A percentile compares a stretch with the other conserved stretches of the same genome.
These are phyloP conservation scores for Myioborus melanocephalus DNA, from an alignment of 2,797 vertebrate species.

Conservation along the genomic window DNA sequence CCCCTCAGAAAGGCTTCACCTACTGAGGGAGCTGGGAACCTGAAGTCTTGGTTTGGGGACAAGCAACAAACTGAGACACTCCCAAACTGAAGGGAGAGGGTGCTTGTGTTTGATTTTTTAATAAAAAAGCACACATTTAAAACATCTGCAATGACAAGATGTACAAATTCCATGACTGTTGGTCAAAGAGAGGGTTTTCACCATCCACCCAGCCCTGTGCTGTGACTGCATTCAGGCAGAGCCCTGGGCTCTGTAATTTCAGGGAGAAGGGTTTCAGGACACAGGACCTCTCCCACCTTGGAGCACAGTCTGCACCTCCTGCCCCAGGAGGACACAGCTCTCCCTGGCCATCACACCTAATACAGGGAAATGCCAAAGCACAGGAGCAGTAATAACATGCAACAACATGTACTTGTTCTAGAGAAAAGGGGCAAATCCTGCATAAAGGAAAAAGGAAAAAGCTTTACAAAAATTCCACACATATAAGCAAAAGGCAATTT, in stretches of 20 bases:
- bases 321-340: not conserved
- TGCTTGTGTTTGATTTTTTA: not conserved
- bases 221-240: not conserved
- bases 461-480: not conserved
- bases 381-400: not conserved
- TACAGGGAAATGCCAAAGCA: not conserved
- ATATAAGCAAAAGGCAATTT: not conserved
- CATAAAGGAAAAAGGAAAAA: not conserved
- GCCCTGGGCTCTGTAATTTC: not conserved
- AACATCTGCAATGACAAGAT: not conserved
- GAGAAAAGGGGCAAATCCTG: not conserved
- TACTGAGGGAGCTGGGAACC: rapidly evolving
- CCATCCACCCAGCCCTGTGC: not conserved
- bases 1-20: not conserved
- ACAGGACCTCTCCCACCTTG: not conserved
- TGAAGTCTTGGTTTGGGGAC: not conserved
- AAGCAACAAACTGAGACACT: not conserved
- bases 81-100: not conserved
- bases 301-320: not conserved
- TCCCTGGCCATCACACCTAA: not conserved
- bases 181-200: not conserved
- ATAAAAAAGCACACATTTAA: not conserved
- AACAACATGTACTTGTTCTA: not conserved
- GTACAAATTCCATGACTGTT: not conserved
- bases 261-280: not conserved